Evolutionary conservation across 1,140 invertebrate genomes (phyloP), one percentile per base, ranked within the genome.

Genomic region (Oryctes rhinoceros): DNA sequence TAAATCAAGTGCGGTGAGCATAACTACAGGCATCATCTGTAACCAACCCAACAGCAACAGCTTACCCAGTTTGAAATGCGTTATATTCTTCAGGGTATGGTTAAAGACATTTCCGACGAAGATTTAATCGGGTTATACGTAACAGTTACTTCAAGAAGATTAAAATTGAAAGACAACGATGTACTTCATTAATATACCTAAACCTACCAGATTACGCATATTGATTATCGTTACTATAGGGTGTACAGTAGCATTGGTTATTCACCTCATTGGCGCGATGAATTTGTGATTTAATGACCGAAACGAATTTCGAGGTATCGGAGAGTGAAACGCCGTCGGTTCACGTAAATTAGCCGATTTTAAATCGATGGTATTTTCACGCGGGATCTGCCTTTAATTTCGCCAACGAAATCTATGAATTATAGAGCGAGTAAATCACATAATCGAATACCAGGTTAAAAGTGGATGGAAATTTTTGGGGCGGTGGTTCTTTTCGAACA

Each of bases 201-300:
- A 4, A 67, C 24, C 20, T 67, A 67, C 65, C 7, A 13, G 65
- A 35, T n/a, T 6, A 5, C 7, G 18, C 18, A 18, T 67, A 35
- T 35, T 9, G n/a, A 24, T 24, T 35, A 35, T 18, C 3, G 18
- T 5, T 18, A 53, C n/a, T 15, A 15, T 13, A 15, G 47, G 47
- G 9, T 48, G 47, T 9, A 48, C 47, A 1, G 20, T 67, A 11
- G n/a, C 35, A 6, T 11, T 4, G 6, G 65, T 24, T 67, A 67
- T 67, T 67, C 65, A 67, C 35, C 65, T 67, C 65, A 67, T 67
- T 24, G 65, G 10, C 30, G 49, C 65, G 20, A 67, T 24, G 35
- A 67, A 67, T 67, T 67, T 67, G 65, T 67, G 65, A 67, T 67
- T 67, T 67, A 67, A 67, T 67, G 65, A 67, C 65, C 18, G 65